Conservation (phyloP, 2,888 invertebrate genomes). For the Anoplius nigerrimus region DNA sequence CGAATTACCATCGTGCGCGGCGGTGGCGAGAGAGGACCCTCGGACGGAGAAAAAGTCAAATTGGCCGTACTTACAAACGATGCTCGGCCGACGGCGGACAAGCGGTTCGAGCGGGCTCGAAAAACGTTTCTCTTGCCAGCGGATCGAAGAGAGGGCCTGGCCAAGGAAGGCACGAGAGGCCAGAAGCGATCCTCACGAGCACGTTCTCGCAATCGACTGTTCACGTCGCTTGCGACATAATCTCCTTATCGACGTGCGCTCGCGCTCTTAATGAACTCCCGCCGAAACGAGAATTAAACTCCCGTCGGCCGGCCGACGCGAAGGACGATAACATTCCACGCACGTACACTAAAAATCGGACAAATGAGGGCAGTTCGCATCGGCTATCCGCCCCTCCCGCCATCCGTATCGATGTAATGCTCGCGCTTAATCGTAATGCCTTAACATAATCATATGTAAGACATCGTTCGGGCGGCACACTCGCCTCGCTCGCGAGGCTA, state of each 20-base stretch:
- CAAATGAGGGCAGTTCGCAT: too few relatives aligned
- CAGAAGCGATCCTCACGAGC: constrained; percentile 45
- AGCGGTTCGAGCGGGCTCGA: constrained; percentile 7
- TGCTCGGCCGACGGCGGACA: constrained; percentile 50
- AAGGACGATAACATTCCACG: too few relatives aligned
- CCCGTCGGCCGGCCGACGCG: too few relatives aligned
- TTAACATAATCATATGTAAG: constrained; percentile 62
- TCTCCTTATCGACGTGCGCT: constrained; percentile 8
- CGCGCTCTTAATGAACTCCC: constrained; percentile 7
- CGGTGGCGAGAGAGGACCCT: constrained; percentile 18
- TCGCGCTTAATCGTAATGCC: constrained; percentile 58
- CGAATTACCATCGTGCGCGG: constrained; percentile 41
- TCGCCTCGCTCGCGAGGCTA: constrained; percentile 48
- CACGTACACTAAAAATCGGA: too few relatives aligned
- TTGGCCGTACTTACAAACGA: constrained; percentile 53
- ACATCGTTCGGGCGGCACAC: constrained; percentile 21
- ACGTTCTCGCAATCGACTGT: constrained; percentile 22
- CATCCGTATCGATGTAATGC: constrained; percentile 47
- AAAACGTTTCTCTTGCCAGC: neutral
- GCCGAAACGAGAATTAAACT: too few relatives aligned
- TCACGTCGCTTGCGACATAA: too few relatives aligned
- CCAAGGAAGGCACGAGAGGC: constrained; percentile 15
- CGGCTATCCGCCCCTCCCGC: too few relatives aligned
- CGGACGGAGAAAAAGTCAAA: constrained; percentile 48
- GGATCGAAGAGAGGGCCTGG: neutral